These are phyloP conservation scores for Felis chaus DNA, from an alignment of 2,113 vertebrate species.

Conservation along the genomic window DNA sequence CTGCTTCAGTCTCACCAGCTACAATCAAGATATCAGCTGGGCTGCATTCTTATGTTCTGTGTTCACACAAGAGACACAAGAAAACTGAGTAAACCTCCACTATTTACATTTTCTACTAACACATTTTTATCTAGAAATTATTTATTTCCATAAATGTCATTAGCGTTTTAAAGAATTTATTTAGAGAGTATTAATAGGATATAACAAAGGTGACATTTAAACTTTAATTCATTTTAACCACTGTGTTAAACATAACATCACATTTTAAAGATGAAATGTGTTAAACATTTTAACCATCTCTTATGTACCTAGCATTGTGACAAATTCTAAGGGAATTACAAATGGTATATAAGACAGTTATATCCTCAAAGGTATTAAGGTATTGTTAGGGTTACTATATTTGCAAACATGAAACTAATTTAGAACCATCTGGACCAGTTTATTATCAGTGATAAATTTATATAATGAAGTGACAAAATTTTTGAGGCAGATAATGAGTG, in stretches of 20 bases:
- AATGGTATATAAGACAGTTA: neutral
- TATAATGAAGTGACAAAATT: neutral
- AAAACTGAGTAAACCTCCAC: neutral
- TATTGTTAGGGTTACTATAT: constrained; percentile 32
- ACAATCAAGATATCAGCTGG: no score
- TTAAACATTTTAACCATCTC: neutral
- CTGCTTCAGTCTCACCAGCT: no score
- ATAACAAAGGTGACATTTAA: neutral
- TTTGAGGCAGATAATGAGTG: neutral
- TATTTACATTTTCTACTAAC: neutral
- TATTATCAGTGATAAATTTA: neutral
- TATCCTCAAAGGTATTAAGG: neutral
- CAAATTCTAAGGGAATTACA: neutral
- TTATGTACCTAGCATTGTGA: neutral
- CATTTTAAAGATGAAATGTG: no score
- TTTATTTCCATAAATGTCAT: constrained; percentile 3
- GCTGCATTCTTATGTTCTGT: no score
- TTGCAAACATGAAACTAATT: constrained; percentile 39
- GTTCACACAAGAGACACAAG: no score
- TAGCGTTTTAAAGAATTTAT: constrained; percentile 37
- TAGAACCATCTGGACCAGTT: neutral
- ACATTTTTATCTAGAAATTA: neutral
- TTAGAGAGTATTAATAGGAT: neutral
- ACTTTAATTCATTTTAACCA: neutral
- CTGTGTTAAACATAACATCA: neutral